Evolutionary conservation across 35 echinoderm and acorn worm species (phyloP).

Genomic region (Ophiothrix spiculata): DNA sequence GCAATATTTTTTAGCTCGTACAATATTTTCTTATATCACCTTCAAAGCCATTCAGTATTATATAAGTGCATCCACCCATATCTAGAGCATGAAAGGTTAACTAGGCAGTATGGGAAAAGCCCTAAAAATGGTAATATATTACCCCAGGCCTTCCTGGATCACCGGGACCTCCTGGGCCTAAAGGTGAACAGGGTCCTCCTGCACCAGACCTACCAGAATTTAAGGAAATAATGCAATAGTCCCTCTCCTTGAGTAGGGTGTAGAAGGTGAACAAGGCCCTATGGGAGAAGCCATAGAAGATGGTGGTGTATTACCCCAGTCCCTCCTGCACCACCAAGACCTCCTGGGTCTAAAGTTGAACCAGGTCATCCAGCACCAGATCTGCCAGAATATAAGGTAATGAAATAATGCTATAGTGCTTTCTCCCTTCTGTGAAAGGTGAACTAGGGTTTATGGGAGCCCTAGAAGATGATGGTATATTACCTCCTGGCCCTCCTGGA

Average conservation of each 20-base stretch:
- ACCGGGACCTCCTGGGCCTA: constrained; percentile 25
- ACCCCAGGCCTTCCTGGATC: neutral
- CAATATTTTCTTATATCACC: too few relatives aligned
- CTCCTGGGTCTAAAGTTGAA: constrained; percentile 21
- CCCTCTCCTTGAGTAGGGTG: neutral
- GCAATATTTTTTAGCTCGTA: too few relatives aligned
- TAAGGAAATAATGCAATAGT: neutral
- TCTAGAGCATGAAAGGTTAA: too few relatives aligned
- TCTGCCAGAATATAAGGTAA: too few relatives aligned
- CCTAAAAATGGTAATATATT: neutral
- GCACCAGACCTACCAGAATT: neutral
- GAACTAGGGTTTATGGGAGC: neutral
- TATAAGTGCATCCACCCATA: too few relatives aligned
- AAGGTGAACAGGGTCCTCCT: too few relatives aligned
- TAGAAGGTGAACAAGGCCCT: neutral
- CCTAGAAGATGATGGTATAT: too few relatives aligned
- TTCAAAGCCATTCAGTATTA: too few relatives aligned
- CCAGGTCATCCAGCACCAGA: constrained; percentile 34
- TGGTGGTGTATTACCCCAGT: neutral
- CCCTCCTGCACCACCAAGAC: neutral
- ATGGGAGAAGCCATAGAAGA: neutral
- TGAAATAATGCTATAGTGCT: neutral
- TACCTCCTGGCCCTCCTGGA: too few relatives aligned
- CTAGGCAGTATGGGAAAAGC: too few relatives aligned
- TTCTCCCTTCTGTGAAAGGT: neutral